Conservation (phyloP, 2,113 vertebrate species). For the Speoplatyrhinus poulsoni region DNA sequence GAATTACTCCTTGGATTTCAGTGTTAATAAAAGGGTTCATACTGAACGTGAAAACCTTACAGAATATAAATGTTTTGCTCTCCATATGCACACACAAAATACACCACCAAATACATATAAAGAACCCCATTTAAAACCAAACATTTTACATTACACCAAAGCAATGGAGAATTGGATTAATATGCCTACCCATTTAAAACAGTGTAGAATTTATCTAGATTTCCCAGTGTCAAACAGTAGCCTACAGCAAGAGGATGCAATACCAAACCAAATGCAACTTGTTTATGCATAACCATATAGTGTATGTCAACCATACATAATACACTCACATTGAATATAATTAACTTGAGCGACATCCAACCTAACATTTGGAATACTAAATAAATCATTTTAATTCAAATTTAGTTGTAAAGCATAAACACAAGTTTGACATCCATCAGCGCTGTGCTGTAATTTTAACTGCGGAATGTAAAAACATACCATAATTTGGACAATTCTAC, state of each 20-base stretch:
- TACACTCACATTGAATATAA: conserved; percentile 58
- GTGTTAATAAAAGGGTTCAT: conserved; percentile 38
- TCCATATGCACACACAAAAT: conserved; percentile 41
- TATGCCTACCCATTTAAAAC: conserved; percentile 61
- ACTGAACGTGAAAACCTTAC: conserved; percentile 29
- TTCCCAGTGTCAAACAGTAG: conserved; percentile 72
- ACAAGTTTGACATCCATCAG: conserved; percentile 43
- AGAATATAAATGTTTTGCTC: conserved; percentile 43
- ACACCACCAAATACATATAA: conserved; percentile 41
- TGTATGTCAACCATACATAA: conserved; percentile 46
- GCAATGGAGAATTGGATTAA: conserved; percentile 49
- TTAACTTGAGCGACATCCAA: conserved; percentile 66
- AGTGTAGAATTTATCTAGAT: conserved; percentile 62
- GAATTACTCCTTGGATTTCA: conserved; percentile 46
- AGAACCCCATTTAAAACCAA: conserved; percentile 42
- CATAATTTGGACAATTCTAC: conserved; percentile 28
- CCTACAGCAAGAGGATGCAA: conserved; percentile 66
- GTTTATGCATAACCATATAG: conserved; percentile 46
- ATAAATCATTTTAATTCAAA: conserved; percentile 60
- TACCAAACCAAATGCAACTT: conserved; percentile 63
- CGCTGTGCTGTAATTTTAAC: conserved; percentile 27
- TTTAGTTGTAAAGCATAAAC: conserved; percentile 31
- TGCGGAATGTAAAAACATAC: conserved; percentile 59
- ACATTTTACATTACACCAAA: conserved; percentile 52
- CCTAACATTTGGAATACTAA: conserved; percentile 57